These are phyloP conservation scores for Poecilobothrus nobilitatus DNA, from an alignment of 2,888 invertebrate genomes.

Conservation along the genomic window DNA sequence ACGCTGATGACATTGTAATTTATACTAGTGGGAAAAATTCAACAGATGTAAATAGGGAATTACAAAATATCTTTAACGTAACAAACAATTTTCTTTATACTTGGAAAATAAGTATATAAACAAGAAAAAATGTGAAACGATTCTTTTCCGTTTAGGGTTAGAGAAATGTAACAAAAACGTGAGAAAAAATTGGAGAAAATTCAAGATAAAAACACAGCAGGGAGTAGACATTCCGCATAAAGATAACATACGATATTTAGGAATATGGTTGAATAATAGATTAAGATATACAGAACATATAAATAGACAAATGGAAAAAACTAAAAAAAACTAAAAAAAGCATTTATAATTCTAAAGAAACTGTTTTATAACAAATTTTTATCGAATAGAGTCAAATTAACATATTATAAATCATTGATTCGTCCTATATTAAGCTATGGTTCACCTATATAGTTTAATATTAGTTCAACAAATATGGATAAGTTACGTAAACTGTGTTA, in stretches of 20 bases:
- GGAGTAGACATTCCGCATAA: too few relatives aligned
- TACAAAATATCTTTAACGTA: not conserved
- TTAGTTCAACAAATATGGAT: conserved; percentile 11
- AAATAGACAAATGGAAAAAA: not conserved
- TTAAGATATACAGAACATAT: not conserved
- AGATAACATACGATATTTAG: too few relatives aligned
- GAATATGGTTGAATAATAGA: not conserved
- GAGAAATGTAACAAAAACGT: too few relatives aligned
- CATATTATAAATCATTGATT: not conserved
- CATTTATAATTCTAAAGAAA: not conserved
- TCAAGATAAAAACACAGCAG: too few relatives aligned
- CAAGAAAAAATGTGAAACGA: not conserved
- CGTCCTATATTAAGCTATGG: conserved; percentile 12
- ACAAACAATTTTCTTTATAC: not conserved
- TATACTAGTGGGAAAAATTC: too few relatives aligned
- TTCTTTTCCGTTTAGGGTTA: too few relatives aligned
- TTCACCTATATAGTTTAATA: conserved; percentile 13
- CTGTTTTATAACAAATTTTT: not conserved
- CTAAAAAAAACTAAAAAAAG: too few relatives aligned
- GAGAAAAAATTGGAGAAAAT: too few relatives aligned
- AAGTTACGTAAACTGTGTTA: conserved; percentile 11
- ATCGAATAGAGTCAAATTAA: too few relatives aligned
- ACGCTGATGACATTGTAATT: not conserved
- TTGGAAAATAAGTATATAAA: not conserved
- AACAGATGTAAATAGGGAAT: not conserved